Conservation (phyloP, 2,797 vertebrate species). For the Mionectes olivaceus region DNA sequence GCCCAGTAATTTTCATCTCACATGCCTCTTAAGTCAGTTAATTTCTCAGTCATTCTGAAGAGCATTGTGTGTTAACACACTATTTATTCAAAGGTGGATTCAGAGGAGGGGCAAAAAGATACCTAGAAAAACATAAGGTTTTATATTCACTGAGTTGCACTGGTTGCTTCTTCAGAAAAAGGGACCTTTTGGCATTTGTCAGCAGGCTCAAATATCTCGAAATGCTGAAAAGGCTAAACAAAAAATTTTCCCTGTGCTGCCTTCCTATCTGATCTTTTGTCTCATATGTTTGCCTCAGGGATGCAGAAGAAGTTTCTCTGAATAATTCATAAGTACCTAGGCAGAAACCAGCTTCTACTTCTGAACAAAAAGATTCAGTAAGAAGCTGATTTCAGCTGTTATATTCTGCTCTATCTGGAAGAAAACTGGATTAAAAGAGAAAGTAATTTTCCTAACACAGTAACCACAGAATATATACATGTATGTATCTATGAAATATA, state of each 20-base stretch:
- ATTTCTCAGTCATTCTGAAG: not conserved
- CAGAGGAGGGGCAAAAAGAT: not conserved
- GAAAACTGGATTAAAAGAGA: not conserved
- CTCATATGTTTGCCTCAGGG: slow-evolving; percentile 67
- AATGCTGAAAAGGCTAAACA: slow-evolving; percentile 65
- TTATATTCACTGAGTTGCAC: not conserved
- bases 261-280: slow-evolving; percentile 73
- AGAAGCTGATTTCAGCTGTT: not conserved
- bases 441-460: not conserved
- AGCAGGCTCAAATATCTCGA: slow-evolving; percentile 55
- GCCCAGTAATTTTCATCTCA: not conserved
- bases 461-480: not conserved
- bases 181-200: slow-evolving; percentile 20
- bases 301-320: slow-evolving; percentile 64
- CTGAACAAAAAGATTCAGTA: slow-evolving; percentile 40
- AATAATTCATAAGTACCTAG: slow-evolving; percentile 73
- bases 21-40: not conserved
- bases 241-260: slow-evolving; percentile 47
- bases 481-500: not conserved
- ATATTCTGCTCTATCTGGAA: not conserved
- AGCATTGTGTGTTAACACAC: not conserved
- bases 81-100: not conserved
- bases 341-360: slow-evolving; percentile 45
- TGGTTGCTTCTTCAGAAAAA: not conserved
- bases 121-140: not conserved